Percentiles rank a stretch among this genome's conserved stretches.
These are phyloP conservation scores for Craseonycteris thonglongyai DNA, from an alignment of 2,113 vertebrate genomes.

Conservation along the genomic window DNA sequence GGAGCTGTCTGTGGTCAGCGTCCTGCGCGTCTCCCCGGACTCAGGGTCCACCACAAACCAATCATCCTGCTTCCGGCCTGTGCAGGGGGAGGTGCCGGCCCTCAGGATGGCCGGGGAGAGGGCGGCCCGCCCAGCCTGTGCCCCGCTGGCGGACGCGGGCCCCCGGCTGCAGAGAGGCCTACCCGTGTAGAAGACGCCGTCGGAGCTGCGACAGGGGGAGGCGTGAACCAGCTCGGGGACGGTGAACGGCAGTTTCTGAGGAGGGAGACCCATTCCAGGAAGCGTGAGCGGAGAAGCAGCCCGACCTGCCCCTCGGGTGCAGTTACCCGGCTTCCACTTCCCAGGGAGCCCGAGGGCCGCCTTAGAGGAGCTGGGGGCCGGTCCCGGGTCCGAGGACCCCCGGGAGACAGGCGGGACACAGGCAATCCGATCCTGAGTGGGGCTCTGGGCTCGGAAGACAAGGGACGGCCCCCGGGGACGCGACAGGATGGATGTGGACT, in stretches of 20 bases:
- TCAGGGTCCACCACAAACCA: slow-evolving; percentile 96
- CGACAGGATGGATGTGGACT: neutral
- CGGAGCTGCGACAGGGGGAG: slow-evolving; percentile 94
- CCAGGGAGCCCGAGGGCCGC: neutral
- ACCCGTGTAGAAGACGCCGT: slow-evolving; percentile 96
- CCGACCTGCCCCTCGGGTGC: no score
- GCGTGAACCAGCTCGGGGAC: slow-evolving; percentile 96
- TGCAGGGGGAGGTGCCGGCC: neutral
- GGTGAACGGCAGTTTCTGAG: slow-evolving; percentile 96
- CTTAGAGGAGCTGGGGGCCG: neutral
- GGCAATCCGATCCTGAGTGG: accelerated
- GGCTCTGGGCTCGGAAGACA: neutral
- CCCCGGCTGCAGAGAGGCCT: neutral
- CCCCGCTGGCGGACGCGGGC: neutral
- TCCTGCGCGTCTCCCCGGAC: slow-evolving; percentile 94
- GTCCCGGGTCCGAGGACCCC: neutral
- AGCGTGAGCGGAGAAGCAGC: no score
- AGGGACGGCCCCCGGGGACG: neutral
- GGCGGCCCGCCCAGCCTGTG: neutral
- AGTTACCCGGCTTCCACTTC: neutral
- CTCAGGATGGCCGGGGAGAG: neutral
- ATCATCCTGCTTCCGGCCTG: slow-evolving; percentile 95
- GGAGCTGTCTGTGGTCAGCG: slow-evolving; percentile 87
- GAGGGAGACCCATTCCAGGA: no score
- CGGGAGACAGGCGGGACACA: neutral